Evolutionary conservation across 1,140 invertebrate species (phyloP), one percentile per base, ranked within the genome.

Genomic region (Stegodyphus dumicola): DNA sequence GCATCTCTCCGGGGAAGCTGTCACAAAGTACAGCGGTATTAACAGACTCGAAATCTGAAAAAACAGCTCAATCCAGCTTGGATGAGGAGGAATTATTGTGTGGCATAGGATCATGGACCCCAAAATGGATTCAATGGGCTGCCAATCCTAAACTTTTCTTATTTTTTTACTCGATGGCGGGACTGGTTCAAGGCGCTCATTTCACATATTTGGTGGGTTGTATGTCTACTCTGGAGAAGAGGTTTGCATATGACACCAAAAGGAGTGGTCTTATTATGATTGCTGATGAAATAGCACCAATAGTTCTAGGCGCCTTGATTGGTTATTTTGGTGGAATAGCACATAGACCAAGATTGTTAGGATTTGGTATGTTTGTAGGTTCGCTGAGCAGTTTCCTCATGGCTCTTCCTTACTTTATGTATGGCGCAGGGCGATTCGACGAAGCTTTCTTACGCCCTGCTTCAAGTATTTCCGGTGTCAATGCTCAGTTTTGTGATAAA

Each of bases 151-250:
- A 94, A 83, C 92, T 93, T 0, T 95, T 95, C 87, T 92, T 95
- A 4, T 90, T 95, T 73, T 90, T 95, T 0, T 95, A 95, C 87
- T 94, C 94, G 65, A 89, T 95, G 11, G 90, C 95, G 2, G 95
- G 94, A n/a, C 93, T 94, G 87, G 92, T 94, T 69, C 94, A 95
- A 88, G 93, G 93, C 15, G 94, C 95, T 78, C 93, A 94, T 85
- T 95, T 93, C 88, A 93, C 94, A 2, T 95, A 95, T 88, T 94
- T 94, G 83, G 94, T 94, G 88, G 94, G 94, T 9, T 95, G 94
- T 9, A 93, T 95, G 69, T 94, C 94, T 54, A 96, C 95, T 0
- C 91, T 96, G 52, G 95, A 96, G 89, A 95, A 95, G 88, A 92
- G 94, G 87, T 96, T 95, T 89, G 95, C 94, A 88, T 95, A 95